Evolutionary conservation across 1,140 invertebrate genomes (phyloP), one percentile per base, ranked within the genome.

Genomic region (Ephestia elutella): DNA sequence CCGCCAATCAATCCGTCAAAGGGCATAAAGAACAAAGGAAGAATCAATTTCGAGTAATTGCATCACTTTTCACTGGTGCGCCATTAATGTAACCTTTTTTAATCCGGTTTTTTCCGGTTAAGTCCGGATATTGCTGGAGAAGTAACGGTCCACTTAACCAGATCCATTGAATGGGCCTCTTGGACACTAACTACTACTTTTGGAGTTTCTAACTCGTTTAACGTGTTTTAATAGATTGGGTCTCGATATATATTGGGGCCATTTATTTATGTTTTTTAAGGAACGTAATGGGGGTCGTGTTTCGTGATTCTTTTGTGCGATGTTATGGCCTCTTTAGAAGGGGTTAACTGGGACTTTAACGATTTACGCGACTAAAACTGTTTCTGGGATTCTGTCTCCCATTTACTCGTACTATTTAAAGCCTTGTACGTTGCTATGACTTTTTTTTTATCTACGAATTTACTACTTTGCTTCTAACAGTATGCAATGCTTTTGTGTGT

Each of bases 71-170:
- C 78, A 79, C 78, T 58, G 70, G 60, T 65, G 59, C 68, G 59
- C 73, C 73, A 79, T 84, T 79, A 81, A 74, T 71, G 75, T 78
- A 74, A 73, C 73, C 75, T 70, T 77, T 75, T 80, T 80, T 84
- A 80, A 82, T 81, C 78, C 71, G 70, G 64, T 73, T 80, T 78
- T 81, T 83, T 75, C 68, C 70, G 74, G 60, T 66, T 71, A 59
- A 65, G 56, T 63, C 75, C 81, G 78, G 81, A 82, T 84, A 84
- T 84, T 75, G 76, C 49, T 68, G 63, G 71, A 67, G 69, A 65
- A 77, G 73, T 80, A 80, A 84, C 79, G 79, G 73, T 65, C 78
- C 76, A 81, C 78, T 84, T 82, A 75, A 58, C 61, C 71, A 73
- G 70, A 84, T 80, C 71, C 82, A 80, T 82, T 73, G 77, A 78